Evolutionary conservation across 2,113 vertebrate genomes (phyloP), one percentile per base, ranked within the genome.

Genomic region (Ailurus styani): DNA sequence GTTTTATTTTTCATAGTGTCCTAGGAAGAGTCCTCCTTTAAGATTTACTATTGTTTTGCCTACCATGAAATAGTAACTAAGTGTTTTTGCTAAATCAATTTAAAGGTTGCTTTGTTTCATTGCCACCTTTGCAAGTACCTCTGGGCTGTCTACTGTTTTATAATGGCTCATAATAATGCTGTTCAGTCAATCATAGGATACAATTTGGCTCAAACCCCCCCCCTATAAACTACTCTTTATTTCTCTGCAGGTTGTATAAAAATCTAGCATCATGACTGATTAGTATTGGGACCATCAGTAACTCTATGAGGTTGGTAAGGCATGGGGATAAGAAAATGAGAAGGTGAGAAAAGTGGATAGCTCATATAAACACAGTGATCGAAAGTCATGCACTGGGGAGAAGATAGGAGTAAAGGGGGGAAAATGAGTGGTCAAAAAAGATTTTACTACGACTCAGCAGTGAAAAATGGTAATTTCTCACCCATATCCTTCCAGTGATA

Each of bases 81-180:
- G 82, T 70, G 42, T 89, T 96, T 96, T 95, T 96, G 91, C 60
- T 96, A 89, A 96, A 91, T 95, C 91, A 95, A 54, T 97, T 95
- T 94, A 90, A 96, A 94, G 78, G 5, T 72, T 95, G 85, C 52
- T 95, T 91, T 70, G 82, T 95, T 95, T 96, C 91, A 95, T 0
- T 77, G 50, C 64, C 75, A 88, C 23, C 17, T 93, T 40, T 52
- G 5, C 57, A 62, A 95, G 70, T 37, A 91, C 70, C 91, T 96
- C 50, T 85, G 86, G 79, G 89, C 84, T 57, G 68, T 29, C 68
- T 75, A 9, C 42, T 66, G 54, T 50, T 77, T 94, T n/a, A 64
- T 37, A 94, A 84, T 15, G 42, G 57, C 50, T 93, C 13, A 20
- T 29, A 57, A 77, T 72, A 55, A 91, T 45, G 42, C 27, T 88